These are phyloP conservation scores for Latrodectus elegans DNA, from an alignment of 2,888 invertebrate species.

Conservation along the genomic window DNA sequence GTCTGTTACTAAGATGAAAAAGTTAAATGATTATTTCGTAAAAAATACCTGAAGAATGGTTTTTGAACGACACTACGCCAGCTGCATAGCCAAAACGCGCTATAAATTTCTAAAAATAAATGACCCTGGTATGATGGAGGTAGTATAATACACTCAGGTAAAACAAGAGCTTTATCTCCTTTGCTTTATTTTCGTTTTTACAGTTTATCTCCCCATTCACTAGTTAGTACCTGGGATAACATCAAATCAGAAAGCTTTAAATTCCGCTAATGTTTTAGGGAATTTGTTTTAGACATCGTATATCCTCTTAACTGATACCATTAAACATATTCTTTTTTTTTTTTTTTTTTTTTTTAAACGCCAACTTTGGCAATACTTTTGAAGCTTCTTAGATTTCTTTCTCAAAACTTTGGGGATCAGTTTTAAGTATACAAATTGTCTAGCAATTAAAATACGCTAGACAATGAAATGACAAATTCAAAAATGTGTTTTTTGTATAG, in stretches of 20 bases:
- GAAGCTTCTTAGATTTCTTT: too few species aligned
- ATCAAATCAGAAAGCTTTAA: constrained; percentile 14
- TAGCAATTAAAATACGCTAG: too few species aligned
- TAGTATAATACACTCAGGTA: neutral
- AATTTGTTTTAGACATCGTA: constrained; percentile 13
- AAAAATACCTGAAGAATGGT: constrained; percentile 40
- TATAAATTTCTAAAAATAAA: constrained; percentile 43
- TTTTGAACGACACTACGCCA: constrained; percentile 41
- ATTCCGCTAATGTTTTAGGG: constrained; percentile 48
- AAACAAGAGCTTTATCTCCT: neutral
- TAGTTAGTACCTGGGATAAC: constrained; percentile 11
- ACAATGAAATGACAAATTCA: too few species aligned
- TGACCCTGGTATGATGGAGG: constrained; percentile 52
- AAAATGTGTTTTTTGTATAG: too few species aligned
- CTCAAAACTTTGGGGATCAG: too few species aligned
- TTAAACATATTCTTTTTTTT: constrained; percentile 11
- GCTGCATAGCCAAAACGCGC: constrained; percentile 51
- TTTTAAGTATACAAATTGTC: too few species aligned
- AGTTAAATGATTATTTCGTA: too few species aligned
- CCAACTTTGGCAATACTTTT: too few species aligned
- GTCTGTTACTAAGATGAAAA: too few species aligned
- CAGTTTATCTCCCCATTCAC: neutral
- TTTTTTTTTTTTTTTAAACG: neutral
- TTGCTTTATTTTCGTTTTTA: constrained; percentile 11
- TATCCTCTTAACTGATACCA: constrained; percentile 15